A percentile compares a stretch with the other conserved stretches of the same genome.
These are phyloP conservation scores for Muntiacus muntjak DNA, from an alignment of 2,113 vertebrate genomes.

Conservation along the genomic window DNA sequence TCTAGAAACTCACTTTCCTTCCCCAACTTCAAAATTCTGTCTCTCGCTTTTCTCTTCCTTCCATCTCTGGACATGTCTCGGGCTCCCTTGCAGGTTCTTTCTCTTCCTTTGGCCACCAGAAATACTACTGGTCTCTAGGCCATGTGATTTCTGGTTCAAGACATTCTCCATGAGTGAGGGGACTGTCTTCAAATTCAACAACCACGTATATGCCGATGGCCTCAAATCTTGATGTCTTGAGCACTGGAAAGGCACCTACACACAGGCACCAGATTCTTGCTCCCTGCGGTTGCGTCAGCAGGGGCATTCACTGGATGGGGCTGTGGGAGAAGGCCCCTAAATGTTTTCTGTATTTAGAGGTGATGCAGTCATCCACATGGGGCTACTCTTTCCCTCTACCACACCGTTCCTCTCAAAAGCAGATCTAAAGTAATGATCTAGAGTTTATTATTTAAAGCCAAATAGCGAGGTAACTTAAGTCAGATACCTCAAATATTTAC, in stretches of 20 bases:
- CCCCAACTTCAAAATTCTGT: not conserved
- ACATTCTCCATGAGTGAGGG: not conserved
- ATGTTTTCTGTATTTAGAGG: not conserved
- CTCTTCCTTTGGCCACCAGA: not conserved
- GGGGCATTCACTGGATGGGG: not conserved
- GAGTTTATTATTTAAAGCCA: not conserved
- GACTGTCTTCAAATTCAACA: not conserved
- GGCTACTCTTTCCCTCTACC: not conserved
- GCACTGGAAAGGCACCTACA: not conserved
- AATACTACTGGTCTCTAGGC: not conserved
- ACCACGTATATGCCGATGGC: not conserved
- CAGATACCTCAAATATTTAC: not conserved
- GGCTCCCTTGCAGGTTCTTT: no score
- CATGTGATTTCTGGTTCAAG: not conserved
- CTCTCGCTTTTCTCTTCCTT: not conserved
- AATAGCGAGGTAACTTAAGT: constrained; percentile 38
- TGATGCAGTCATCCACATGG: not conserved
- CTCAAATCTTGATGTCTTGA: not conserved
- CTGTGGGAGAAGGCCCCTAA: not conserved
- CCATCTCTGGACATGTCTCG: not conserved
- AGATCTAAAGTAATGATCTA: not conserved
- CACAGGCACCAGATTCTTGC: not conserved
- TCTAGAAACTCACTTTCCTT: not conserved
- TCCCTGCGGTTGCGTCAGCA: not conserved
- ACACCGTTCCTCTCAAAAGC: not conserved